Evolutionary conservation across 1,140 invertebrate species (phyloP).

Genomic region (Tetragonula clypearis): DNA sequence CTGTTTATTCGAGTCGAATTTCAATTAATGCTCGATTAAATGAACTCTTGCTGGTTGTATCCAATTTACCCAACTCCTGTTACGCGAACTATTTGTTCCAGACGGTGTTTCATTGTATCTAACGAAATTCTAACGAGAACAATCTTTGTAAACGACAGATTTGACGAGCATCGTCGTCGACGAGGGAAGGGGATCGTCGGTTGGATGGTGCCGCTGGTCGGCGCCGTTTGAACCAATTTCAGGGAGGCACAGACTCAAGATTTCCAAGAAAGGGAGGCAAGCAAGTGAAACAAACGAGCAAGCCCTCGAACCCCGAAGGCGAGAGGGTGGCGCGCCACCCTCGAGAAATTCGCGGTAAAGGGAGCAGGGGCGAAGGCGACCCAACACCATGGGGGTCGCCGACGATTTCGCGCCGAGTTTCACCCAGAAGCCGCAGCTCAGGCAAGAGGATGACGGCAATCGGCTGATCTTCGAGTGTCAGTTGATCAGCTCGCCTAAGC

Average conservation of each 20-base stretch:
- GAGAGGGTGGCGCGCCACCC: constrained; percentile 33
- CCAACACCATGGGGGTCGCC: constrained; percentile 87
- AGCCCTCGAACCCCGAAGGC: constrained; percentile 14
- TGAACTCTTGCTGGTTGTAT: too few species aligned
- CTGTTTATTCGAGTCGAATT: too few species aligned
- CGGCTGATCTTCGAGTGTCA: constrained; percentile 97
- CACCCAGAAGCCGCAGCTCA: constrained; percentile 96
- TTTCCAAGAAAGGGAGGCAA: not conserved
- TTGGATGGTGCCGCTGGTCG: constrained; percentile 69
- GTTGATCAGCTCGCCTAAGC: constrained; percentile 92
- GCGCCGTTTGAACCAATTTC: constrained; percentile 55
- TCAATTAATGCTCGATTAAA: too few species aligned
- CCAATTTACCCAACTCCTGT: too few species aligned
- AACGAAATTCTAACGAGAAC: not conserved
- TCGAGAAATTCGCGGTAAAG: constrained; percentile 41
- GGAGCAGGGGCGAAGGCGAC: constrained; percentile 66
- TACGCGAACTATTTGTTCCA: too few species aligned
- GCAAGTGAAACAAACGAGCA: constrained; percentile 16
- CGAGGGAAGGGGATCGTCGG: not conserved
- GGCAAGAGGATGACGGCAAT: constrained; percentile 98
- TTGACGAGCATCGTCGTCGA: not conserved
- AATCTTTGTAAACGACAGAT: not conserved
- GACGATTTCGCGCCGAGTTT: constrained; percentile 98
- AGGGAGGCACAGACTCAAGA: not conserved
- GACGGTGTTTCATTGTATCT: too few species aligned